Conservation (phyloP, 2,888 invertebrate genomes). For the Agonum fuliginosum region DNA sequence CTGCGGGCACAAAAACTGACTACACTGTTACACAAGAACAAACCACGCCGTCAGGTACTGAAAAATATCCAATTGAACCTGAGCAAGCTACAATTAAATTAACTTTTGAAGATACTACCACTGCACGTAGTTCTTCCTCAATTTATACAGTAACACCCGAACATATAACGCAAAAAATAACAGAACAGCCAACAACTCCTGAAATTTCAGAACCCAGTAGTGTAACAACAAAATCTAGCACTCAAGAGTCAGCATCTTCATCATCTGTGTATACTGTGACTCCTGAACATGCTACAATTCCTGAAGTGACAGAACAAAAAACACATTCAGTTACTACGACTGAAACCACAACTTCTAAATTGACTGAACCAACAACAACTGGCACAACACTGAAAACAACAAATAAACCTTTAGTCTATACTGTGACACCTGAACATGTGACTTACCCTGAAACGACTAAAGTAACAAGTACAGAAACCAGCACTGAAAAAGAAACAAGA, state of each 20-base stretch:
- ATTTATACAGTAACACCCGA: constrained; percentile 33
- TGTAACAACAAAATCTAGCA: neutral
- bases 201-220: neutral
- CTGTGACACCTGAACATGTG: constrained; percentile 42
- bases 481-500: neutral
- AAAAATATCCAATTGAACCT: constrained; percentile 1
- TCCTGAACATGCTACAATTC: constrained; percentile 31
- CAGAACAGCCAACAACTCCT: neutral
- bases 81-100: neutral
- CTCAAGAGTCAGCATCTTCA: neutral
- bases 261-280: constrained; percentile 18
- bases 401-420: constrained; percentile 1
- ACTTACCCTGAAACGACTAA: neutral
- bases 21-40: neutral
- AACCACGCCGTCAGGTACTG: neutral
- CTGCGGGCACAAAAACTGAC: neutral
- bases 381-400: neutral
- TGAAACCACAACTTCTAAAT: constrained; percentile 21
- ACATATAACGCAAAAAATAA: neutral
- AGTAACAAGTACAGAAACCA: too few species aligned
- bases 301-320: constrained; percentile 24
- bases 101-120: neutral
- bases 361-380: constrained; percentile 7
- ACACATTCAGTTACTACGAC: constrained; percentile 57
- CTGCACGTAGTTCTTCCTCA: constrained; percentile 4